Evolutionary conservation across 2,888 invertebrate species (phyloP).

Genomic region (Argyresthia goedartella): DNA sequence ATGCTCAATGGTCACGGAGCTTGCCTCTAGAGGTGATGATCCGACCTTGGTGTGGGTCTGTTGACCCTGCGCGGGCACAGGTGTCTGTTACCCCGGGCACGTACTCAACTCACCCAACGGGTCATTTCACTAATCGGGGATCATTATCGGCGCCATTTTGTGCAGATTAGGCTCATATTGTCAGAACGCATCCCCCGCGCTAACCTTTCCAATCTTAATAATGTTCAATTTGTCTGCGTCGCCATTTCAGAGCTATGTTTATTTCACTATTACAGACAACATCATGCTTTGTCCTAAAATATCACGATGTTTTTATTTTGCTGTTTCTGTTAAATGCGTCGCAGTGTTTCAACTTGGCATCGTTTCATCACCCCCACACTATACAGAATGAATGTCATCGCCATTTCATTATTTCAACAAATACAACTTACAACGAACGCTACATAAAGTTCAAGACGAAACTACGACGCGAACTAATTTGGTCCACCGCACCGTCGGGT

Average conservation of each 20-base stretch:
- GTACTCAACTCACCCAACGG: conserved; percentile 24
- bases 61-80: conserved; percentile 56
- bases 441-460: too few species aligned
- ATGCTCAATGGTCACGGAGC: neutral
- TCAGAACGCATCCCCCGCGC: neutral
- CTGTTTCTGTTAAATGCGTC: neutral
- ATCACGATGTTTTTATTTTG: neutral
- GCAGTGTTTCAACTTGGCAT: too few species aligned
- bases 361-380: too few species aligned
- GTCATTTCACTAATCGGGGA: conserved; percentile 20
- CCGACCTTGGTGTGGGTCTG: conserved; percentile 46
- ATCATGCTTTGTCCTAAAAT: neutral
- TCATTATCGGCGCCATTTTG: conserved; percentile 20
- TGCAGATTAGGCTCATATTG: conserved; percentile 16
- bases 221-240: neutral
- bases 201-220: neutral
- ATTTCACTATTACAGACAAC: neutral
- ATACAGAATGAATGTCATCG: too few species aligned
- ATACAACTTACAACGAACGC: too few species aligned
- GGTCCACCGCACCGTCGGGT: too few species aligned
- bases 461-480: too few species aligned
- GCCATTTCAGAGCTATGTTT: neutral
- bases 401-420: too few species aligned
- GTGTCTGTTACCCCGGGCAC: conserved; percentile 38
- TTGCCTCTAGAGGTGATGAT: neutral